Base-by-base conservation (phyloP, 1,140 invertebrate genomes). In the Calosoma granatense region DNA sequence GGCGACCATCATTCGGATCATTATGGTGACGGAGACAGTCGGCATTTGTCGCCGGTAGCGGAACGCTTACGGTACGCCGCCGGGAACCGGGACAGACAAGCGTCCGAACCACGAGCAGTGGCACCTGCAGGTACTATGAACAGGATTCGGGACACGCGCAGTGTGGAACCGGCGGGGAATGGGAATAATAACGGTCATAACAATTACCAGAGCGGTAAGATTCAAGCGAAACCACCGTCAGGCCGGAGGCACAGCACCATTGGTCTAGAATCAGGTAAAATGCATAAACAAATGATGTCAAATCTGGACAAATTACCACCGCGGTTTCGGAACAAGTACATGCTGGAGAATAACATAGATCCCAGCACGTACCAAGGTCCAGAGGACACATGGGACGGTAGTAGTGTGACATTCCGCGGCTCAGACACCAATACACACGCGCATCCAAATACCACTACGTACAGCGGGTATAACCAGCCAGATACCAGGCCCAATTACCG, bases 171-270 rank as follows among this genome's bases (percentile, higher is more conserved):
- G 2, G 57, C 63, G 15, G 65, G 67, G n/a, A 65, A 69, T 59
- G 65, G 67, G n/a, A 65, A 69, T 59, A 47, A 62, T 2, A 56
- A 55, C 36, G 14, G 15, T 52, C 57, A 57, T 57, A 51, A 59
- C 30, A 60, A 61, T 59, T 62, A 61, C 47, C 58, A 60, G 20
- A 52, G 20, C 17, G 60, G 65, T 21, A 79, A 78, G 61, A 70
- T 73, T 62, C 74, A 72, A 59, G 67, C 73, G 15, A 80, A 80
- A 62, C 78, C 79, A 55, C 76, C 78, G 1, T 75, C 74, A n/a
- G 79, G 78, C 6, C 70, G 77, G 56, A 60, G 72, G 20, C 67
- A 72, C 51, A 67, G 68, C 57, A 68, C 68, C 22, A 71, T 75
- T 30, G 70, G 72, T 1, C 65, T 68, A 22, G 68, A 75, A 56